phyloP scores from a whole-genome alignment of 2,888 invertebrate species.

The Dendrolimus houi region DNA sequence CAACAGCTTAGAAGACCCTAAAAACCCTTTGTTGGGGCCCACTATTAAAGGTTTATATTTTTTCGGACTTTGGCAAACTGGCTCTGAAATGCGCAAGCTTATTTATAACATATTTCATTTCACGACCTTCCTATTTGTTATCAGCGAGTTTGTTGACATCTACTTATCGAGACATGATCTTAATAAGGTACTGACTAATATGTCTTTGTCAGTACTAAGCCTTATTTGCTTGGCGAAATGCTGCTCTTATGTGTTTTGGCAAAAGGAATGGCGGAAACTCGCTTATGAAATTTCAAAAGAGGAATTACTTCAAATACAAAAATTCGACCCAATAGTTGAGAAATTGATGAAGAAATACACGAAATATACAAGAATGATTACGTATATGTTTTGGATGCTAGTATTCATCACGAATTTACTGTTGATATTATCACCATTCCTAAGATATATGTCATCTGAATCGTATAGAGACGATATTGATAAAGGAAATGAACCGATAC shows the following conservation, averaged over 20 bases:
- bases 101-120: conserved; percentile 27
- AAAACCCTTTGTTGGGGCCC: conserved; percentile 47
- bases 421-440: conserved; percentile 29
- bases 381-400: conserved; percentile 38
- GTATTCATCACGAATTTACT: conserved; percentile 29
- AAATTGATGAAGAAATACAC: conserved; percentile 31
- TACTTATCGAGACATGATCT: conserved; percentile 32
- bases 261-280: conserved; percentile 22
- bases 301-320: conserved; percentile 28
- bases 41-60: conserved; percentile 39
- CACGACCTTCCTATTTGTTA: conserved; percentile 24
- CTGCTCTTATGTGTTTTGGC: conserved; percentile 23
- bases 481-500: conserved; percentile 32
- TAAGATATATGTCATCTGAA: conserved; percentile 28
- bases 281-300: conserved; percentile 25
- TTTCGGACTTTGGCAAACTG: conserved; percentile 39
- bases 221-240: conserved; percentile 30
- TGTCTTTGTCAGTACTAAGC: conserved; percentile 33
- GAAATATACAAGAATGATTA: conserved; percentile 34
- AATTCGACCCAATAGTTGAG: conserved; percentile 14
- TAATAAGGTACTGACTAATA: conserved; percentile 33
- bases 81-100: conserved; percentile 22
- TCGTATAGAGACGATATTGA: conserved; percentile 29
- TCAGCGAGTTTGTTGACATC: conserved; percentile 32
- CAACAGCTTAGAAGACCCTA: conserved; percentile 33